phyloP scores from a whole-genome alignment of 2,113 vertebrate species.

The Murina feae region DNA sequence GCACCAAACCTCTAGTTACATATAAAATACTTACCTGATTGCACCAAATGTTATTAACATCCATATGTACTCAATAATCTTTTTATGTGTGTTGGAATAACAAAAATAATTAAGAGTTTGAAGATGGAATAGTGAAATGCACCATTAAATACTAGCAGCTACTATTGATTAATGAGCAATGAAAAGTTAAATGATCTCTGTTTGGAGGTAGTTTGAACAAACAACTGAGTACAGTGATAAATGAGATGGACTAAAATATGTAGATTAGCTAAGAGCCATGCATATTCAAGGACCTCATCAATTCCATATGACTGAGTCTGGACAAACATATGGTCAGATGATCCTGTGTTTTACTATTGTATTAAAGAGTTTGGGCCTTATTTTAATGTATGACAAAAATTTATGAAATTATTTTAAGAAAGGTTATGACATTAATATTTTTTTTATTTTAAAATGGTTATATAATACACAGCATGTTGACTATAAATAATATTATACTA shows the following conservation, averaged over 20 bases:
- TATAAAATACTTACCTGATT: not conserved
- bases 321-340: not conserved
- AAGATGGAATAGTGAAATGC: not conserved
- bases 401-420: not conserved
- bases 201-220: not conserved
- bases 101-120: not conserved
- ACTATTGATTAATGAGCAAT: not conserved
- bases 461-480: not conserved
- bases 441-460: not conserved
- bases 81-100: not conserved
- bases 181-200: not conserved
- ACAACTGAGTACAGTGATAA: not conserved
- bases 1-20: too few relatives aligned
- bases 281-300: not conserved
- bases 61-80: not conserved
- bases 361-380: not conserved
- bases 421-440: not conserved
- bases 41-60: not conserved
- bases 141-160: not conserved
- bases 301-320: not conserved
- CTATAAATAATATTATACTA: not conserved
- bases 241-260: not conserved
- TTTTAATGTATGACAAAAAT: not conserved
- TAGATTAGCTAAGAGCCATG: not conserved
- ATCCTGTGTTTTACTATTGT: not conserved